phyloP scores from a whole-genome alignment of 92 coral and sea anemone species.

The Epizoanthus fatuus region DNA sequence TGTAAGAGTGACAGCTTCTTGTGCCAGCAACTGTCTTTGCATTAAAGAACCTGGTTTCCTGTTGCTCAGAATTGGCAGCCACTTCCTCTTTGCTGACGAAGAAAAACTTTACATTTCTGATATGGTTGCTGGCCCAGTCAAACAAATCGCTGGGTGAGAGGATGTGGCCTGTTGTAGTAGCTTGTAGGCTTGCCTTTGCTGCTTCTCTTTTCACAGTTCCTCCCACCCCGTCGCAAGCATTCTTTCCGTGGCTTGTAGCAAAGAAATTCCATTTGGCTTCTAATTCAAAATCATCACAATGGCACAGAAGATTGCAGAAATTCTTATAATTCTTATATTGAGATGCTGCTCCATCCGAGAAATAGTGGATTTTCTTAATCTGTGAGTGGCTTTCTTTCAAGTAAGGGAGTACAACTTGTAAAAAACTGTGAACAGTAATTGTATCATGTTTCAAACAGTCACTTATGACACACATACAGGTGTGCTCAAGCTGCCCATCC shows the following conservation, averaged over 20 bases:
- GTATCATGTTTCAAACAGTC: conserved; percentile 40
- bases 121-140: no score
- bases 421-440: conserved; percentile 18
- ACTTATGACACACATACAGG: conserved; percentile 33
- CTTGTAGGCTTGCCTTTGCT: no score
- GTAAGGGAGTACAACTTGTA: background rate
- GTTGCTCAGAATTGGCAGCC: no score
- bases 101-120: no score
- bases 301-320: conserved; percentile 13
- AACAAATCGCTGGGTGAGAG: no score
- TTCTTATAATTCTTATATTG: conserved; percentile 43
- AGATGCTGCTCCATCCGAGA: conserved; percentile 36
- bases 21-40: no score
- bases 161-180: no score
- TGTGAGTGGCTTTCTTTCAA: conserved; percentile 18
- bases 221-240: no score
- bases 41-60: no score
- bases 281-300: conserved; percentile 28
- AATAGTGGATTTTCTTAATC: conserved; percentile 34
- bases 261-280: conserved; percentile 29
- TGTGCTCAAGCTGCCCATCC: conserved; percentile 28
- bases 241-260: background rate
- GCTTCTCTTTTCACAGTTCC: no score
- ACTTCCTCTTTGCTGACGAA: no score
- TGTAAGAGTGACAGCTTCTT: no score